Evolutionary conservation across 2,888 invertebrate species (phyloP), one percentile per base, ranked within the genome.

Genomic region (Tenodera sinensis): DNA sequence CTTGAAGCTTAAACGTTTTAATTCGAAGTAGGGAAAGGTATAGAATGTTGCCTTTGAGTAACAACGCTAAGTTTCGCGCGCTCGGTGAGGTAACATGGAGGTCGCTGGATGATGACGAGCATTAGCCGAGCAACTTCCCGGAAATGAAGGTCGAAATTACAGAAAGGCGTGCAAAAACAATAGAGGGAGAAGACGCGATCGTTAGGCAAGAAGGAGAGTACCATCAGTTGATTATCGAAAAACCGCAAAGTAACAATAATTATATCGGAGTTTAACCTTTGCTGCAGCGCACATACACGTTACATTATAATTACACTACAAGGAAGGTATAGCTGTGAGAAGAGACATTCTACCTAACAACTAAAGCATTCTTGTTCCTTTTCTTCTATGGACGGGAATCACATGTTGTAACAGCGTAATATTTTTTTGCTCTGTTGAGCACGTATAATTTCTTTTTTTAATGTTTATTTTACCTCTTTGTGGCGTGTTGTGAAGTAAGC

Each of bases 191-290:
- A 15, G 54, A 25, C 15, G 54, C 25, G 54, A 71, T 71, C 54
- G 54, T 71, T 71, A 71, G 14, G 54, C 20, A 87, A 81, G n/a
- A 28, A 28, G 20, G 15, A 20, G 82, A 82, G 15, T 71, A 1
- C 12, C 28, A 71, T 9, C 20, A 15, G 87, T 87, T 83, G 34
- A 87, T 87, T 83, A 87, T 87, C 34, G 54, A 71, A 87, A 87
- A 87, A 87, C 87, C 34, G 28, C 87, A 87, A 34, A 83, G 34
- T 42, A 83, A 87, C 83, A 87, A 34, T 87, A 87, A 87, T 87
- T 87, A 83, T 71, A 71, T 34, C 42, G 42, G 15, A 87, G 87
- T 28, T 85, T 85, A 85, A 47, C 42, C 47, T 87, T 34, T 71
- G 83, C 42, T n/a, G 34, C 20, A 87, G 82, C 82, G 15, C 20